Conservation (phyloP, 2,797 vertebrate species). For the Sciurus carolinensis region DNA sequence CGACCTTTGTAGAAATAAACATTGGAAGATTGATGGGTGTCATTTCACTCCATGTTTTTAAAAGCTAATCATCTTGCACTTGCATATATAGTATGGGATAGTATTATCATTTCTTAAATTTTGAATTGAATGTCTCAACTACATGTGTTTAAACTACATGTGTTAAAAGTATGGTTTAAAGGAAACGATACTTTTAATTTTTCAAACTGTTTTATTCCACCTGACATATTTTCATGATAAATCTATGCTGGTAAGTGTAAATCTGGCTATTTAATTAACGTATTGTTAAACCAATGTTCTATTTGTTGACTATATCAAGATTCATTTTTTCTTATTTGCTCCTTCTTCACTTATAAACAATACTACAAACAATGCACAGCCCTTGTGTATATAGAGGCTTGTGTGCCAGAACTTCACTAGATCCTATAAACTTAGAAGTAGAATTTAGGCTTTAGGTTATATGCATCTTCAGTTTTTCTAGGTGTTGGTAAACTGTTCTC, state of each 20-base stretch:
- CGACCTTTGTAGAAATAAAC: background rate
- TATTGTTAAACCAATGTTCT: background rate
- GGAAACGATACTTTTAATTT: background rate
- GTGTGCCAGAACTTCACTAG: conserved; percentile 6
- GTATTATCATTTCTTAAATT: background rate
- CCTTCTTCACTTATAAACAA: background rate
- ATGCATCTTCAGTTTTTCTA: background rate
- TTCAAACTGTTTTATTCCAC: background rate
- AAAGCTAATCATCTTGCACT: background rate
- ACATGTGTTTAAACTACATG: background rate
- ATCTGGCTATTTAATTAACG: background rate
- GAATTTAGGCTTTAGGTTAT: conserved; percentile 9
- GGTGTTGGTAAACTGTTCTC: background rate
- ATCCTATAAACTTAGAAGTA: background rate
- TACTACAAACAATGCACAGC: background rate
- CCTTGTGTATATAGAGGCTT: background rate
- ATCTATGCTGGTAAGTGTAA: background rate
- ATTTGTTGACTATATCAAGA: background rate
- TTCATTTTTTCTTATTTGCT: conserved; percentile 5
- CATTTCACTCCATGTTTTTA: background rate
- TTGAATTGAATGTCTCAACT: background rate
- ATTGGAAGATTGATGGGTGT: background rate
- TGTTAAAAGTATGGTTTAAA: background rate
- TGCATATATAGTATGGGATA: background rate
- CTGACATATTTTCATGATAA: background rate